Base-by-base conservation (phyloP, 2,888 invertebrate genomes). In the Nomada hirtipes region DNA sequence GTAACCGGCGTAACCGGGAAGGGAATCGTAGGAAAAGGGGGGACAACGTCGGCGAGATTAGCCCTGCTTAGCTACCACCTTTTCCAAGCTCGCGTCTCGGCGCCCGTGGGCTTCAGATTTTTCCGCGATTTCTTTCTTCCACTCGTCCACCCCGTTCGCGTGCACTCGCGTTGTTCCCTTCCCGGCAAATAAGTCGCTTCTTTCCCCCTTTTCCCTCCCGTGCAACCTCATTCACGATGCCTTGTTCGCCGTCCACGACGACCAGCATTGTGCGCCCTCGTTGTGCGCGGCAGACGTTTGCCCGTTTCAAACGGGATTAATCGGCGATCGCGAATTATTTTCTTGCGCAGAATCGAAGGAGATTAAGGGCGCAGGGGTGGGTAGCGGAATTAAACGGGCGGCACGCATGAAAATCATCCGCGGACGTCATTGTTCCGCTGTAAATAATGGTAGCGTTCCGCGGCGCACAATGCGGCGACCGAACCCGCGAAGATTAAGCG, bases 401-500 rank as follows among this genome's bases (percentile, higher is more conserved):
- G 71, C 86, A 79, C 83, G 87, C 88, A 88, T 90, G 90, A 89
- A 90, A 90, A 90, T 91, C 88, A 89, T 90, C 88, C 87, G 59
- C 52, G 78, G 83, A n/a, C 84, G 84, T 84, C 89, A 90, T 91
- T 91, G 90, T 90, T 85, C 85, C 61, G 76, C 42, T 57, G 53
- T 76, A 76, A 86, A 86, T 86, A 86, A 86, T 85, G 70, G 79
- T 74, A 79, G 84, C 82, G 87, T 87, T 82, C 77, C 75, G 57
- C 44, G 60, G 53, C 36, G 20, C 72, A 91, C 91, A 91, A 91
- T 91, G 89, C 86, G 72, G 78, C 83, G 77, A 84, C 83, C 82
- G 82, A 86, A 83, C 84, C 76, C 76, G 84, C 86, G 85, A 89
- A 91, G 91, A 91, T 91, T 91, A 91, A 90, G 86, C 84, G 77